These are phyloP conservation scores for Phylloscopus trochiloides DNA, from an alignment of 2,113 vertebrate species.

Conservation along the genomic window DNA sequence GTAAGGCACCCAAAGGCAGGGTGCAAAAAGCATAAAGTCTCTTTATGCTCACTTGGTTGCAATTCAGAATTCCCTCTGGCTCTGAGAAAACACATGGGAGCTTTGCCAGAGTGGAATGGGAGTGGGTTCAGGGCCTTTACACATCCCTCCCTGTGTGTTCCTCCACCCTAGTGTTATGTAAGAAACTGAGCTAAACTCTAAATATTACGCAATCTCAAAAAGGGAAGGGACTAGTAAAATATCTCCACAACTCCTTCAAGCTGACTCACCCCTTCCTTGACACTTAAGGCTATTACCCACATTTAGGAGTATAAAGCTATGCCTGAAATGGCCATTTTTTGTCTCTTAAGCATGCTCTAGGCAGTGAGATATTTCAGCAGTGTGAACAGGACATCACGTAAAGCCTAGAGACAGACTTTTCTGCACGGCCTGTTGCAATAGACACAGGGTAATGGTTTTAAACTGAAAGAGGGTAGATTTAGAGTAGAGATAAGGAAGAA, in stretches of 20 bases:
- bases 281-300: background rate
- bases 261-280: background rate
- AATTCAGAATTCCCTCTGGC: background rate
- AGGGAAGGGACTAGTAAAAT: constrained; percentile 16
- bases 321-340: background rate
- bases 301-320: background rate
- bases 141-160: background rate
- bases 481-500: background rate
- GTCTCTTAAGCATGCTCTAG: background rate
- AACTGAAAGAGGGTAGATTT: background rate
- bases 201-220: background rate
- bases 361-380: background rate
- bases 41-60: background rate
- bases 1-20: background rate
- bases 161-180: background rate
- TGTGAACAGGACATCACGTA: background rate
- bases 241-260: background rate
- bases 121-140: background rate
- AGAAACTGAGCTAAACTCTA: constrained; percentile 23
- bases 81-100: background rate
- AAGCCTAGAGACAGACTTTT: background rate
- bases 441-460: background rate
- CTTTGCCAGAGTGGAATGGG: background rate
- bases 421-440: background rate
- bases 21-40: background rate